Evolutionary conservation across 2,797 vertebrate genomes (phyloP).

Genomic region (Xiphorhynchus erythropygius): DNA sequence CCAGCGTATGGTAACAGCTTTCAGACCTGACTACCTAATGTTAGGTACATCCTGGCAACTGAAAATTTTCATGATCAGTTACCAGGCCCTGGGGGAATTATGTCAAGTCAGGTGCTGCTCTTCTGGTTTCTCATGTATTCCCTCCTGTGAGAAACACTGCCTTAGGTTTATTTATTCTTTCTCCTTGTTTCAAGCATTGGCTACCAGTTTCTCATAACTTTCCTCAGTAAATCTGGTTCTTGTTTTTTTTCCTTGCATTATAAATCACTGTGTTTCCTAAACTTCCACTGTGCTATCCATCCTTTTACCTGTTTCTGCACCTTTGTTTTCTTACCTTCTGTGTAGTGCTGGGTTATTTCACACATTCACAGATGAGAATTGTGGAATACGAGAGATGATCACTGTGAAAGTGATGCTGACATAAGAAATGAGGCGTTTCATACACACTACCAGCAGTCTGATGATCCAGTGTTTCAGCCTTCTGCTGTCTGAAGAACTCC

Average conservation of each 20-base stretch:
- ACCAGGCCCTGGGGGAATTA: neutral
- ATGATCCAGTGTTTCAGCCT: neutral
- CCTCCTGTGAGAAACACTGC: neutral
- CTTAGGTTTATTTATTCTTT: neutral
- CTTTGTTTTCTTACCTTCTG: neutral
- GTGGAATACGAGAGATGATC: neutral
- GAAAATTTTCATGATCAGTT: neutral
- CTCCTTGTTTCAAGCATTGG: neutral
- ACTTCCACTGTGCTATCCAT: neutral
- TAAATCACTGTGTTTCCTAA: neutral
- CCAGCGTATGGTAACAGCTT: neutral
- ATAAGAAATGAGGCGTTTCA: neutral
- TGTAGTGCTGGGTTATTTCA: neutral
- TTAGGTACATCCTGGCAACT: neutral
- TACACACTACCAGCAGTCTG: neutral
- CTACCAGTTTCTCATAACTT: neutral
- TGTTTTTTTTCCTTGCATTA: neutral
- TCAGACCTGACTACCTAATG: rapidly evolving
- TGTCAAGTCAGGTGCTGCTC: neutral
- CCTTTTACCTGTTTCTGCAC: neutral
- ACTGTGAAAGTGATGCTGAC: neutral
- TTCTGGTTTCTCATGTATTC: neutral
- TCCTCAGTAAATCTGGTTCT: neutral
- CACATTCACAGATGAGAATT: neutral
- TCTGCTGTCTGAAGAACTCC: neutral